These are phyloP conservation scores for Cryptotermes secundus DNA, from an alignment of 1,140 invertebrate genomes.

Conservation along the genomic window DNA sequence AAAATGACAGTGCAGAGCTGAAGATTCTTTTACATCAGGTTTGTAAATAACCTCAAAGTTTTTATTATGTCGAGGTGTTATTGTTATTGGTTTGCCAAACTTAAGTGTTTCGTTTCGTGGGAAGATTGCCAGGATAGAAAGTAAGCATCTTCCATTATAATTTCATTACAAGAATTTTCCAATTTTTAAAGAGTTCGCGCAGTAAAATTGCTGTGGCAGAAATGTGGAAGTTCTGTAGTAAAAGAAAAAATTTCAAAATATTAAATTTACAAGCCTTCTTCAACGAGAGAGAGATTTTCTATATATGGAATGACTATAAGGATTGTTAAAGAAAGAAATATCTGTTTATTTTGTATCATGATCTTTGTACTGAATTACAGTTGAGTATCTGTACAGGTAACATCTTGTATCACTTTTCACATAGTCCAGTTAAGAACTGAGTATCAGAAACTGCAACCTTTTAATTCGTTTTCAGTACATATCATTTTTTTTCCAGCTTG, in stretches of 20 bases:
- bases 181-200: no score
- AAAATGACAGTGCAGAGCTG: neutral
- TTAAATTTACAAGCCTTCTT: no score
- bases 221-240: no score
- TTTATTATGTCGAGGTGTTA: neutral
- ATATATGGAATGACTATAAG: no score
- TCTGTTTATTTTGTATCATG: no score
- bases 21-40: constrained; percentile 21
- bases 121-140: neutral
- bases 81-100: no score
- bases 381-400: neutral
- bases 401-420: neutral
- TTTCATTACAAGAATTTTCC: neutral
- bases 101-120: no score
- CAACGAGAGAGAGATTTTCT: no score
- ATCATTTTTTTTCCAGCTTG: constrained; percentile 21
- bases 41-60: neutral
- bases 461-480: neutral
- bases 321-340: no score
- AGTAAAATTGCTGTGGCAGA: no score
- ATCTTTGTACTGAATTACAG: neutral
- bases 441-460: neutral
- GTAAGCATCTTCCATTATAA: neutral
- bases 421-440: neutral
- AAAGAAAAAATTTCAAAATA: no score